Evolutionary conservation across 2,888 invertebrate species (phyloP).

Genomic region (Ectropis crepuscularia): DNA sequence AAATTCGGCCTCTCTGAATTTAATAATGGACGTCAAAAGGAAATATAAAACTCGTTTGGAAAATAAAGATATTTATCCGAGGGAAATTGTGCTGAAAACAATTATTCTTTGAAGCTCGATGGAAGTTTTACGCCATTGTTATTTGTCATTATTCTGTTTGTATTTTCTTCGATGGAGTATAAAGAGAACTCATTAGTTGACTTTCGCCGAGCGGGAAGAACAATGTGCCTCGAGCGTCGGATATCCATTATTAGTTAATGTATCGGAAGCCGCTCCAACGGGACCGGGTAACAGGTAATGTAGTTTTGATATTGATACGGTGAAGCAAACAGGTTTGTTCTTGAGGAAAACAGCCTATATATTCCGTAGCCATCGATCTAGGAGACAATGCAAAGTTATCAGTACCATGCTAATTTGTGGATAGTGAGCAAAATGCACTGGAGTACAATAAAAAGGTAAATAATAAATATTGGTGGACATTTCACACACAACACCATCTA

Average conservation of each 20-base stretch:
- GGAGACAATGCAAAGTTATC: too few species aligned
- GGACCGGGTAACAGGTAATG: slow-evolving; percentile 5
- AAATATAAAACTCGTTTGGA: slow-evolving; percentile 28
- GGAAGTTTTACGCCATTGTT: slow-evolving; percentile 35
- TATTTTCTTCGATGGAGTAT: slow-evolving; percentile 22
- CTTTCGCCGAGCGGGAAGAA: slow-evolving; percentile 23
- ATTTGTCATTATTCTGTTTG: slow-evolving; percentile 29
- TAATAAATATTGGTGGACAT: too few species aligned
- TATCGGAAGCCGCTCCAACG: slow-evolving; percentile 12
- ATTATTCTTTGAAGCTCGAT: slow-evolving; percentile 24
- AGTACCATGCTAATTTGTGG: too few species aligned
- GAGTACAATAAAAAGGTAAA: too few species aligned
- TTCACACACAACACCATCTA: too few species aligned
- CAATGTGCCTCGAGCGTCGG: slow-evolving; percentile 9
- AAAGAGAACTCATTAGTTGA: slow-evolving; percentile 36
- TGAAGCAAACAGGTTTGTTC: neutral
- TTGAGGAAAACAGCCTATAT: neutral
- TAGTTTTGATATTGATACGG: neutral
- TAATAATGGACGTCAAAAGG: slow-evolving; percentile 28
- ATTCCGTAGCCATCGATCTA: too few species aligned
- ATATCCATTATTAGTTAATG: slow-evolving; percentile 15
- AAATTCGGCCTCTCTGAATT: slow-evolving; percentile 19
- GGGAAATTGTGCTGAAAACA: slow-evolving; percentile 27
- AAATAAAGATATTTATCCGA: slow-evolving; percentile 28
- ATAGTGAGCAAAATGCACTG: too few species aligned